Percentiles rank a stretch among this genome's conserved stretches.
These are phyloP conservation scores for Ptyas mucosa DNA, from an alignment of 2,113 vertebrate species.

Conservation along the genomic window DNA sequence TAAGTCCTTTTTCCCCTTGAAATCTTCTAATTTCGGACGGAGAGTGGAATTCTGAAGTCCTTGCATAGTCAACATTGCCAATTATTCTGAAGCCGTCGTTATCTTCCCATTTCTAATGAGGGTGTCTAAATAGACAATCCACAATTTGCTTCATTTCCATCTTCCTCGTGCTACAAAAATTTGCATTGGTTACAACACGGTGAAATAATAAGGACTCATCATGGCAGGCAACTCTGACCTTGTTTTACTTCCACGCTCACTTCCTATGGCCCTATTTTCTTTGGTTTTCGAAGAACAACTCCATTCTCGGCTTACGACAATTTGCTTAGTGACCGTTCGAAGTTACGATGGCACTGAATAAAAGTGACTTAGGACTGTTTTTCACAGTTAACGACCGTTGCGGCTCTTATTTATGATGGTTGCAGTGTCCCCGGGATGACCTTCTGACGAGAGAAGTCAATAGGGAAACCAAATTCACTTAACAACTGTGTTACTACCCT, in stretches of 20 bases:
- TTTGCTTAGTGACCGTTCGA: neutral
- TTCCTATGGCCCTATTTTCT: constrained; percentile 13
- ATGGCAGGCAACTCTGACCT: constrained; percentile 3
- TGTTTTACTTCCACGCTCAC: neutral
- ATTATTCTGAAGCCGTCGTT: constrained; percentile 47
- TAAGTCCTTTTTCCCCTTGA: neutral
- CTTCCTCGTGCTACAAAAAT: constrained; percentile 3
- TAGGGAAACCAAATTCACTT: no score
- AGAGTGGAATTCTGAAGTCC: constrained; percentile 26
- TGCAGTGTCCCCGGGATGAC: no score
- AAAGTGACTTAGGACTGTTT: no score
- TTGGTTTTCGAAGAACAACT: neutral
- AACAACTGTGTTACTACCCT: no score
- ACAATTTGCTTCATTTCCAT: constrained; percentile 43
- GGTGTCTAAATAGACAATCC: constrained; percentile 10
- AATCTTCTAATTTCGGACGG: constrained; percentile 45
- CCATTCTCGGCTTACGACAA: neutral
- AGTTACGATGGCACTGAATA: no score
- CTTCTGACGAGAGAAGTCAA: no score
- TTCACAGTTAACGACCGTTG: no score
- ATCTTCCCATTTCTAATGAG: constrained; percentile 48
- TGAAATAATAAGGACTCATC: constrained; percentile 39
- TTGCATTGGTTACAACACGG: constrained; percentile 24
- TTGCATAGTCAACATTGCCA: neutral
- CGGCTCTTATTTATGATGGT: no score